Conservation (phyloP, 2,113 vertebrate species). For the Tenrec ecaudatus region DNA sequence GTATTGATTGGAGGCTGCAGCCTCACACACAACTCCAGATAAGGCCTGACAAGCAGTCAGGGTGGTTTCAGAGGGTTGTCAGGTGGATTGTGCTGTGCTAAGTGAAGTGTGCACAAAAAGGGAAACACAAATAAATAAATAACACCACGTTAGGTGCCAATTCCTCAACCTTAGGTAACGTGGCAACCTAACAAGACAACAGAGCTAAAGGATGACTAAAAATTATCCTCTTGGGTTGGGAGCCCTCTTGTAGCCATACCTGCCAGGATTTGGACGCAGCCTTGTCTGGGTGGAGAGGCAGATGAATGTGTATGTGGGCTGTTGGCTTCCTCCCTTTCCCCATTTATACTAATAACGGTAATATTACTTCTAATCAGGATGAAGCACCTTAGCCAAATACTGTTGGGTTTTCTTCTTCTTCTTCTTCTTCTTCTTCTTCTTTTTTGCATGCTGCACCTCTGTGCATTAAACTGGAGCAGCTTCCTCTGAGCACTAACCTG, state of each 20-base stretch:
- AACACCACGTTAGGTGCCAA: slow-evolving; percentile 52
- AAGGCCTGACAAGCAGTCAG: slow-evolving; percentile 67
- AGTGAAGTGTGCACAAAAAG: slow-evolving; percentile 82
- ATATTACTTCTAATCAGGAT: not conserved
- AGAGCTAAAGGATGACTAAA: slow-evolving; percentile 64
- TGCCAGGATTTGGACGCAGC: slow-evolving; percentile 63
- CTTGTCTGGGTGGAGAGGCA: not conserved
- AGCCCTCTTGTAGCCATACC: slow-evolving; percentile 69
- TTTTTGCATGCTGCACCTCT: slow-evolving; percentile 71
- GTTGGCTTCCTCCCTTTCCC: slow-evolving; percentile 62
- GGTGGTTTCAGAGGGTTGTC: slow-evolving; percentile 76
- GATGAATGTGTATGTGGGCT: slow-evolving; percentile 44
- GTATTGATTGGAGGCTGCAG: slow-evolving; percentile 22
- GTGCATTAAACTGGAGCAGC: slow-evolving; percentile 80
- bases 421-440: no score
- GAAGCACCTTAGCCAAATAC: slow-evolving; percentile 68
- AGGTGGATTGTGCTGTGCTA: slow-evolving; percentile 82
- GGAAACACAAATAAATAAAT: slow-evolving; percentile 20
- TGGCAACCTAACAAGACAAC: slow-evolving; percentile 75
- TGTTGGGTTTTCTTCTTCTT: slow-evolving; percentile 1
- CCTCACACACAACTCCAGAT: slow-evolving; percentile 38
- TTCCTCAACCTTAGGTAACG: slow-evolving; percentile 78
- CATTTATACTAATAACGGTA: slow-evolving; percentile 9
- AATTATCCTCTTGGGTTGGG: not conserved
- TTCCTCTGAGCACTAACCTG: slow-evolving; percentile 82